Evolutionary conservation across 2,888 invertebrate genomes (phyloP).

Genomic region (Rambutsinella grinnellia): DNA sequence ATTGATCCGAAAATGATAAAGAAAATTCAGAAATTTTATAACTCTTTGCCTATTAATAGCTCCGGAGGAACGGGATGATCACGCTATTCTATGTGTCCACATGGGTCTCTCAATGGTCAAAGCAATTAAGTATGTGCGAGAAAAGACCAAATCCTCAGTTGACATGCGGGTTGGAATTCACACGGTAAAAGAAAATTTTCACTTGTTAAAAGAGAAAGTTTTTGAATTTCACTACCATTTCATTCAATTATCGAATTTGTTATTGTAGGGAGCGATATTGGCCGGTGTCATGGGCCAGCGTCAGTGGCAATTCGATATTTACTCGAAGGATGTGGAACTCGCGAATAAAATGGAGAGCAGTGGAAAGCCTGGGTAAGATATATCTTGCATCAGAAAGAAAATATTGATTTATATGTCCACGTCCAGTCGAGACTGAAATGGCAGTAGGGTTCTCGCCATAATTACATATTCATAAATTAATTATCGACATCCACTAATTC

Average conservation of each 20-base stretch:
- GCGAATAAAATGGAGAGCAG: constrained; percentile 99
- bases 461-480: too few relatives aligned
- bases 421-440: too few relatives aligned
- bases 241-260: constrained; percentile 86
- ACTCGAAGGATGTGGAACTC: constrained; percentile 94
- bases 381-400: constrained; percentile 10
- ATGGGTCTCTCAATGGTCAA: constrained; percentile 98
- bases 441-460: too few relatives aligned
- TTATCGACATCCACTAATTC: too few relatives aligned
- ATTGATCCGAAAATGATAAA: too few relatives aligned
- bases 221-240: background rate
- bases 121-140: constrained; percentile 87
- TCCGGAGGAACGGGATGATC: constrained; percentile 89
- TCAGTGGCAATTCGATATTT: constrained; percentile 98
- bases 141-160: constrained; percentile 86
- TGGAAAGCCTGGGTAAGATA: constrained; percentile 88
- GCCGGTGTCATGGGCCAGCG: constrained; percentile 94
- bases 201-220: background rate
- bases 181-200: constrained; percentile 10
- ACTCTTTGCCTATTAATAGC: constrained; percentile 71
- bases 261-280: constrained; percentile 90
- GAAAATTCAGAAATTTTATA: too few relatives aligned
- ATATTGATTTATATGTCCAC: background rate
- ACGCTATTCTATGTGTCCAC: constrained; percentile 92
- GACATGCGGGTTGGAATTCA: constrained; percentile 75